These are phyloP conservation scores for Toxostoma redivivum DNA, from an alignment of 2,113 vertebrate species.

Conservation along the genomic window DNA sequence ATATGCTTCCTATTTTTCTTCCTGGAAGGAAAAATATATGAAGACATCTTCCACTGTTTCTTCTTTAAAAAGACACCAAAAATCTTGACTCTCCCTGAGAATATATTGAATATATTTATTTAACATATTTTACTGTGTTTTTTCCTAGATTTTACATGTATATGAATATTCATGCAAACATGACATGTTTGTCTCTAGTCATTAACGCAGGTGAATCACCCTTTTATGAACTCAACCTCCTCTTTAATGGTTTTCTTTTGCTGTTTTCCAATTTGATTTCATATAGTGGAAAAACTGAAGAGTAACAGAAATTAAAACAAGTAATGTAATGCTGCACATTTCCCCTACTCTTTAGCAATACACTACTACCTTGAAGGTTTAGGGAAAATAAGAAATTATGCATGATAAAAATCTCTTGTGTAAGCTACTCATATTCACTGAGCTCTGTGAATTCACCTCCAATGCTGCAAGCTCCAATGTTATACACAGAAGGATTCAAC, in stretches of 20 bases:
- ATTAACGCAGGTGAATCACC: not conserved
- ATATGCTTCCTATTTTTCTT: not conserved
- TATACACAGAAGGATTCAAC: slow-evolving; percentile 45
- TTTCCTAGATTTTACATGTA: not conserved
- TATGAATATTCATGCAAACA: not conserved
- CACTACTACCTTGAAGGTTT: not conserved
- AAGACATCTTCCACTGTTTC: not conserved
- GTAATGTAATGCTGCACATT: not conserved
- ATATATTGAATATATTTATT: not conserved
- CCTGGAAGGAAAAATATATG: not conserved
- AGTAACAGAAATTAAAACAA: not conserved
- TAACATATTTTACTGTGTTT: accelerated
- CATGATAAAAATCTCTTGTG: not conserved
- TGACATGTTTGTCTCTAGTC: not conserved
- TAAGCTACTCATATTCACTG: not conserved
- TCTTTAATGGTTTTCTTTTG: not conserved
- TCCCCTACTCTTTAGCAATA: not conserved
- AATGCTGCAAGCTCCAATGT: not conserved
- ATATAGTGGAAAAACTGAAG: not conserved
- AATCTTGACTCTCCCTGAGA: not conserved
- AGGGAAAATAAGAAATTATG: not conserved
- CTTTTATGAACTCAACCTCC: not conserved
- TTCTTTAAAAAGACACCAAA: not conserved
- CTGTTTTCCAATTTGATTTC: not conserved
- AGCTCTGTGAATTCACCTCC: not conserved